These are phyloP conservation scores for Pteromalus puparum DNA, from an alignment of 1,140 invertebrate species.

Conservation along the genomic window DNA sequence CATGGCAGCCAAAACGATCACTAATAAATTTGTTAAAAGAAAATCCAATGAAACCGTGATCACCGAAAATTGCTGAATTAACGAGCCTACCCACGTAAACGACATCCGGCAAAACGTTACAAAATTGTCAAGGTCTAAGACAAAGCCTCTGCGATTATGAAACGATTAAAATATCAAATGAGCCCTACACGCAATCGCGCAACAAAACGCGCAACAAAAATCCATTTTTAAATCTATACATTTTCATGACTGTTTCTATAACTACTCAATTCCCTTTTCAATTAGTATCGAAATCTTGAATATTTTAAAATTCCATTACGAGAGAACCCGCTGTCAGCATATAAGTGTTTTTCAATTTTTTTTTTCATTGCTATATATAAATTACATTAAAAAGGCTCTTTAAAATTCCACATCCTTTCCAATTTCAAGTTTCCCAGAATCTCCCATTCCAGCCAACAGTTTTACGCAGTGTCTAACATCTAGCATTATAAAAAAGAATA, in stretches of 20 bases:
- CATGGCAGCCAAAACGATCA: too few species aligned
- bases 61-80: background rate
- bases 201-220: background rate
- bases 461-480: background rate
- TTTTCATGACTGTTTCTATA: background rate
- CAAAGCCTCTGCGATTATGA: background rate
- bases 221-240: background rate
- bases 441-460: too few species aligned
- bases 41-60: background rate
- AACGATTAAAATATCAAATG: background rate
- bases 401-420: background rate
- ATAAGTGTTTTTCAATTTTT: too few species aligned
- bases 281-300: too few species aligned
- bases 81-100: background rate
- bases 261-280: too few species aligned
- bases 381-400: background rate
- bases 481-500: too few species aligned
- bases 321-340: too few species aligned
- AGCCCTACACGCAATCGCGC: background rate
- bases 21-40: too few species aligned
- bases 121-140: background rate
- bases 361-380: background rate
- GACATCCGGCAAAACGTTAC: background rate
- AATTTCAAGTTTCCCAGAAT: background rate
- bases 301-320: too few species aligned